Evolutionary conservation across 1,140 invertebrate species (phyloP).

Genomic region (Portunus trituberculatus): DNA sequence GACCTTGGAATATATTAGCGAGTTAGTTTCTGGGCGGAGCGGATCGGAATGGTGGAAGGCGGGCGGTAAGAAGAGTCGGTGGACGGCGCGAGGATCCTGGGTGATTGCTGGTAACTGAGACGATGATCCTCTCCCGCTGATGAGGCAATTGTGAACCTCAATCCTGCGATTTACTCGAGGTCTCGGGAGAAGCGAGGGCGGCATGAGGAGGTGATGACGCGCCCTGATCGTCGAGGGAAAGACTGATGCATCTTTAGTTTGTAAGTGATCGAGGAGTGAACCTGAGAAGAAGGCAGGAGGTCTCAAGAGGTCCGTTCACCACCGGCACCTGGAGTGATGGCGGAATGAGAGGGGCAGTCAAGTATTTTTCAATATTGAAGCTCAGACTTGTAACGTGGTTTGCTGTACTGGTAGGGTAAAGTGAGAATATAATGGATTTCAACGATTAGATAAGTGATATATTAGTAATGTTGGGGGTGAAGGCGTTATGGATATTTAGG

Average conservation of each 20-base stretch:
- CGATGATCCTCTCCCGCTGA: slow-evolving; percentile 8
- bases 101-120: slow-evolving; percentile 10
- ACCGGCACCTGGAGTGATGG: neutral
- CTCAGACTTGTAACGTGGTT: no score
- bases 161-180: neutral
- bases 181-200: neutral
- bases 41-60: neutral
- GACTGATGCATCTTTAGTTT: slow-evolving; percentile 22
- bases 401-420: no score
- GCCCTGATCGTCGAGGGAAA: neutral
- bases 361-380: no score
- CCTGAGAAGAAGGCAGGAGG: neutral
- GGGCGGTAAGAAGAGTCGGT: neutral
- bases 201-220: neutral
- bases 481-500: no score
- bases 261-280: slow-evolving; percentile 4
- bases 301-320: neutral
- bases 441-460: no score
- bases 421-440: no score
- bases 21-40: neutral
- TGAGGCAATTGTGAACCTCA: slow-evolving; percentile 9
- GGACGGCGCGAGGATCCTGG: neutral
- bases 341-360: neutral
- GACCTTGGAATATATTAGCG: no score
- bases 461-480: no score